phyloP scores from a whole-genome alignment of 2,888 invertebrate species.

The Megamerina dolium region DNA sequence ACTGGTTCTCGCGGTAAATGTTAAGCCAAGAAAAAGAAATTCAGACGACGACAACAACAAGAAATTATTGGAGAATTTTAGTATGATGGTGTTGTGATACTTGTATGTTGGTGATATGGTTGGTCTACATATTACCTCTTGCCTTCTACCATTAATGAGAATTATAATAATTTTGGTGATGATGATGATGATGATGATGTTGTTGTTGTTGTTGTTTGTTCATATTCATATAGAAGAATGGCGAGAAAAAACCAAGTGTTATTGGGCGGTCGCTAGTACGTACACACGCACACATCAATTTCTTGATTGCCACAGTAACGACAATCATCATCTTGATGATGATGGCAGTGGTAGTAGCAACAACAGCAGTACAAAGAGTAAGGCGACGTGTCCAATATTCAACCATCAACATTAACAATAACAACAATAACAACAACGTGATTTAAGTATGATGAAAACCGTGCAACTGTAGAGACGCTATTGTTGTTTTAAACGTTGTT shows the following conservation, averaged over 20 bases:
- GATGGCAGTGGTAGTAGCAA: not conserved
- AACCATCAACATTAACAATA: slow-evolving; percentile 3
- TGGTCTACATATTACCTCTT: no score
- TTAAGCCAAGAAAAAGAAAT: slow-evolving; percentile 41
- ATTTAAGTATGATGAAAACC: not conserved
- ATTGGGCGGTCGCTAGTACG: slow-evolving; percentile 7
- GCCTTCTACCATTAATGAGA: no score
- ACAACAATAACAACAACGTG: slow-evolving; percentile 12
- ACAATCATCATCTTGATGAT: no score
- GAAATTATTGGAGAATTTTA: not conserved
- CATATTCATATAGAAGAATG: no score
- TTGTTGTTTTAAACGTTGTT: not conserved
- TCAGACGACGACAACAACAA: no score
- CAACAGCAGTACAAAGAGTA: not conserved
- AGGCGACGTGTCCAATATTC: no score
- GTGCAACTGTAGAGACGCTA: not conserved
- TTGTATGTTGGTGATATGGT: slow-evolving; percentile 4
- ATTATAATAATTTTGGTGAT: no score
- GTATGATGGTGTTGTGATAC: not conserved
- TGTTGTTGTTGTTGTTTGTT: not conserved
- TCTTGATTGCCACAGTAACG: no score
- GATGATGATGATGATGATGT: slow-evolving; percentile 8
- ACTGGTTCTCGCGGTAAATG: slow-evolving; percentile 50
- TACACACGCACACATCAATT: no score
- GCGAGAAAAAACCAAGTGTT: no score